Conservation (phyloP, 2,797 vertebrate genomes). For the Rhabdomys pumilio region DNA sequence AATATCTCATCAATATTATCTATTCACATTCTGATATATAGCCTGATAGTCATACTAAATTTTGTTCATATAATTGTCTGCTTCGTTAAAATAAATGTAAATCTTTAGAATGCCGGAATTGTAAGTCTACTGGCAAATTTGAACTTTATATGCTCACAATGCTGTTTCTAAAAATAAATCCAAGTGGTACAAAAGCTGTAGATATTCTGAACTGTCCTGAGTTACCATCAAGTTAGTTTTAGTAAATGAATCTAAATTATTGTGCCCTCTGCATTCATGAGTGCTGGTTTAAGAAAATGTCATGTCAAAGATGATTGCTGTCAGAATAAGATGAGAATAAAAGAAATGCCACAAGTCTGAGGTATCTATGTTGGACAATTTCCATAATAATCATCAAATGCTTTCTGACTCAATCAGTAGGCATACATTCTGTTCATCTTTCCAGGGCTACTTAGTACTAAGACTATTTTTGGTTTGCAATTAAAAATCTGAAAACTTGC, state of each 20-base stretch:
- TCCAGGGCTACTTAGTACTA: not conserved
- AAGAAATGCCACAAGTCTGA: not conserved
- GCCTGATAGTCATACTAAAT: not conserved
- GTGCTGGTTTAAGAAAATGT: not conserved
- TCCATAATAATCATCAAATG: not conserved
- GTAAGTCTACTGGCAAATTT: too few relatives aligned
- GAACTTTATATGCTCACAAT: not conserved
- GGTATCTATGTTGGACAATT: not conserved
- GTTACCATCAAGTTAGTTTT: not conserved
- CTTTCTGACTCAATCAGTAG: slow-evolving; percentile 21
- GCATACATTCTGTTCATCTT: not conserved
- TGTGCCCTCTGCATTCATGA: not conserved
- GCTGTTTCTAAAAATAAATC: not conserved
- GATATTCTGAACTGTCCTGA: not conserved
- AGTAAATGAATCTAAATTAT: not conserved
- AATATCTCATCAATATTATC: not conserved
- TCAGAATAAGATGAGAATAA: not conserved
- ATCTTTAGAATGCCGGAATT: not conserved
- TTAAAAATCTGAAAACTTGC: not conserved
- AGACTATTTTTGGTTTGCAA: not conserved
- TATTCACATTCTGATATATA: not conserved
- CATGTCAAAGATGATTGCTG: not conserved
- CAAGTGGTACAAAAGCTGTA: not conserved
- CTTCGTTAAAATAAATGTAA: not conserved
- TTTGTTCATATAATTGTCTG: not conserved